These are phyloP conservation scores for Cataglyphis hispanica DNA, from an alignment of 1,140 invertebrate genomes.

Conservation along the genomic window DNA sequence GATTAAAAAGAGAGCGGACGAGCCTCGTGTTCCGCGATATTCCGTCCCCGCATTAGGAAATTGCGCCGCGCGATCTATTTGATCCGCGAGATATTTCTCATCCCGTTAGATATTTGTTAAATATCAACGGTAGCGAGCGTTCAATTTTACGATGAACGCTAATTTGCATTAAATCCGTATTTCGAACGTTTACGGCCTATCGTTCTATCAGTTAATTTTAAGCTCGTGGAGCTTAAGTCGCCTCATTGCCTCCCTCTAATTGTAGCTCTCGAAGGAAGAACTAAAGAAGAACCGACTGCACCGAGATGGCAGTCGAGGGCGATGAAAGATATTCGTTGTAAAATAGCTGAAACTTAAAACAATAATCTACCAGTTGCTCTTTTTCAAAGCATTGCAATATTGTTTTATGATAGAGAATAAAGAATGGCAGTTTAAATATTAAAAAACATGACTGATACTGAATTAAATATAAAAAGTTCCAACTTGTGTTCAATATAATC, in stretches of 20 bases:
- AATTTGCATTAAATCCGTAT: background rate
- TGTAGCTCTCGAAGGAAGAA: background rate
- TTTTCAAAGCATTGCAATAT: background rate
- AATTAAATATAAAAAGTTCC: background rate
- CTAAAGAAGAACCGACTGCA: background rate
- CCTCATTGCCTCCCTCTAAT: background rate
- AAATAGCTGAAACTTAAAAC: conserved; percentile 10
- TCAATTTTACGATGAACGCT: background rate
- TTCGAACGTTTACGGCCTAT: background rate
- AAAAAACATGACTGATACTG: background rate
- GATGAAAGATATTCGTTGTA: conserved; percentile 9
- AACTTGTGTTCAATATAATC: conserved; percentile 5
- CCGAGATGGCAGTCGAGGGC: background rate
- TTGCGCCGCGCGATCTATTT: conserved; percentile 25
- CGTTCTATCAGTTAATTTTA: conserved; percentile 22
- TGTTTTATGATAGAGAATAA: background rate
- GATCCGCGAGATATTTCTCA: conserved; percentile 20
- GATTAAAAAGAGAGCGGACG: conserved; percentile 38
- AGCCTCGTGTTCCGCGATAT: conserved; percentile 19
- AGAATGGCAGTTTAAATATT: conserved; percentile 7
- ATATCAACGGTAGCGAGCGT: background rate
- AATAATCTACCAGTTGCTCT: background rate
- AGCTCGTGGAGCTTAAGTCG: background rate
- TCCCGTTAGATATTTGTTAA: conserved; percentile 33
- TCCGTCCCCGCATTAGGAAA: conserved; percentile 43